phyloP scores from a whole-genome alignment of 1,140 invertebrate genomes.

The Drosophila subpulchrella region DNA sequence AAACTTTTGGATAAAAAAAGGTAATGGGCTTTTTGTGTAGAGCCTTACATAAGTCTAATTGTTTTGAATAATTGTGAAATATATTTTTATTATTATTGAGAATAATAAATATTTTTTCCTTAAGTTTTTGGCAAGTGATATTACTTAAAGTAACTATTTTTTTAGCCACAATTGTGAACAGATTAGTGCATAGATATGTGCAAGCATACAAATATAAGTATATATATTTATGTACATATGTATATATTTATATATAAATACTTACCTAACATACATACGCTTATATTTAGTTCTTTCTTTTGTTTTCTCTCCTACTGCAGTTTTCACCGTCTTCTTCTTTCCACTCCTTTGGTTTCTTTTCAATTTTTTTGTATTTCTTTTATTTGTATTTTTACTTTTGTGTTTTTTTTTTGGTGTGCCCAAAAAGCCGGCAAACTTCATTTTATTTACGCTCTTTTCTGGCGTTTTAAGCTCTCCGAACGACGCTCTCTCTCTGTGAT shows the following conservation, averaged over 20 bases:
- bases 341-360: constrained; percentile 6
- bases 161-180: background rate
- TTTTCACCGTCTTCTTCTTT: constrained; percentile 11
- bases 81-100: too few relatives aligned
- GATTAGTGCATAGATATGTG: constrained; percentile 6
- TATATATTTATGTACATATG: background rate
- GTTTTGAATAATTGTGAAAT: too few relatives aligned
- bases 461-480: constrained; percentile 2
- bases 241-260: background rate
- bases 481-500: constrained; percentile 7
- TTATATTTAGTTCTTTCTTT: constrained; percentile 40
- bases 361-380: background rate
- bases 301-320: constrained; percentile 25
- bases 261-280: background rate
- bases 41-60: too few relatives aligned
- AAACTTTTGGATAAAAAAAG: too few relatives aligned
- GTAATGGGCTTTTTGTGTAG: too few relatives aligned
- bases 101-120: background rate
- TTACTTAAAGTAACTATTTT: background rate
- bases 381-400: constrained; percentile 3
- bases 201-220: background rate
- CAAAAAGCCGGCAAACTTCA: constrained; percentile 64
- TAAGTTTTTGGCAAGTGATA: background rate
- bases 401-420: constrained; percentile 1
- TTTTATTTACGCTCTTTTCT: constrained; percentile 21